Evolutionary conservation across 2,113 vertebrate genomes (phyloP).

Genomic region (Tragelaphus imberbis): DNA sequence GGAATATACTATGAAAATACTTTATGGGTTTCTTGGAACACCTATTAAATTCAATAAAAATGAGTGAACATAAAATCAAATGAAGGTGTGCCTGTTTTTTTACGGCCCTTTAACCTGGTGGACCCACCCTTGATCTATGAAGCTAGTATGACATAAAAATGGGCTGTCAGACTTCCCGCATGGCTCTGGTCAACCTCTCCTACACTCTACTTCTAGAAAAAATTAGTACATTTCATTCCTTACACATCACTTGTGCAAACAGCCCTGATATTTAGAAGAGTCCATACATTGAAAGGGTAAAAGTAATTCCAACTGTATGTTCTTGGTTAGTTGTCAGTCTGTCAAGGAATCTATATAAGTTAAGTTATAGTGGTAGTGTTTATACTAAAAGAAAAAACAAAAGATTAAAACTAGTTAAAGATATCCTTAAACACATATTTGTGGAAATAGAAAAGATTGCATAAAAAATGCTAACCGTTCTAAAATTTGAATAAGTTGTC

Average conservation of each 20-base stretch:
- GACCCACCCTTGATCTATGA: not conserved
- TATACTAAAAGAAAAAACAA: not conserved
- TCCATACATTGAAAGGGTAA: not conserved
- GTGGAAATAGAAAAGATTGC: not conserved
- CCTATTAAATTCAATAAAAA: conserved; percentile 14
- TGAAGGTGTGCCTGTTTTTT: not conserved
- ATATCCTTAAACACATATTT: not conserved
- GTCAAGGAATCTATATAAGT: not conserved
- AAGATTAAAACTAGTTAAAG: not conserved
- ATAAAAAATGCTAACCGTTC: not conserved
- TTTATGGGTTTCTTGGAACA: conserved; percentile 14
- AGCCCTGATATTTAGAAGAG: not conserved
- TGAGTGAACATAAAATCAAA: conserved; percentile 10
- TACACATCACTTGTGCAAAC: not conserved
- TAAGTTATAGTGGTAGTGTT: not conserved
- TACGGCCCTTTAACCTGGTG: not conserved
- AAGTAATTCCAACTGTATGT: not conserved
- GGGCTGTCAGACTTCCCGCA: not conserved
- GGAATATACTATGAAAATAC: conserved; percentile 1
- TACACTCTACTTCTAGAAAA: not conserved
- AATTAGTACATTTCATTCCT: not conserved
- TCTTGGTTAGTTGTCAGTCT: not conserved
- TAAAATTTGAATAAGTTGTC: not conserved
- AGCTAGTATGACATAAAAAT: not conserved
- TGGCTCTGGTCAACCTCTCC: not conserved